Evolutionary conservation across 2,113 vertebrate genomes (phyloP).

Genomic region (Pithys albifrons): DNA sequence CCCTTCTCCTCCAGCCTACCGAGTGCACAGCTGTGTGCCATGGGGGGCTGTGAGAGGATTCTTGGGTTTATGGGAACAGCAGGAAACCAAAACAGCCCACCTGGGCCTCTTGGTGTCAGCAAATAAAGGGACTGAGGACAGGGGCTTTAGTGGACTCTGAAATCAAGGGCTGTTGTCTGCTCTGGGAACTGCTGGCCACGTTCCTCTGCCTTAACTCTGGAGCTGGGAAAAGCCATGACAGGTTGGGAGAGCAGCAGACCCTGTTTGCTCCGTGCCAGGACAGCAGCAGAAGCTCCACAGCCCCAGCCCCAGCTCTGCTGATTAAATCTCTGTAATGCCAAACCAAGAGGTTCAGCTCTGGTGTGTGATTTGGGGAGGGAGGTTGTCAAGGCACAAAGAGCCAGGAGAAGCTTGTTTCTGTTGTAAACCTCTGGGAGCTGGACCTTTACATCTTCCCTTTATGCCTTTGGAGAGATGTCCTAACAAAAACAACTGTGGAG

Average conservation of each 20-base stretch:
- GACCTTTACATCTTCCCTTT: neutral
- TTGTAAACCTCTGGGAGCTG: neutral
- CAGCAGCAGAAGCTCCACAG: neutral
- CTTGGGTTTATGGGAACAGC: neutral
- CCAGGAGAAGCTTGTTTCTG: neutral
- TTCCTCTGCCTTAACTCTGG: constrained; percentile 9
- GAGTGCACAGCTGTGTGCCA: neutral
- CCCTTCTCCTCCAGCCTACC: neutral
- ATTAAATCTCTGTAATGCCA: neutral
- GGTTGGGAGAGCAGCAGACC: neutral
- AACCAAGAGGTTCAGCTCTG: neutral
- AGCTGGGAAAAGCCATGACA: neutral
- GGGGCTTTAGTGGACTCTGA: neutral
- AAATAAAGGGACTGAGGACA: neutral
- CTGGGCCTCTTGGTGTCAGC: neutral
- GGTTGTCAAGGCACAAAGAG: neutral
- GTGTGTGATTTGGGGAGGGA: rapidly evolving
- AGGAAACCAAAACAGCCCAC: neutral
- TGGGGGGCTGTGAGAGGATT: neutral
- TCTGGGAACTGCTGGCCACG: neutral
- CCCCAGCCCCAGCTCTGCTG: neutral
- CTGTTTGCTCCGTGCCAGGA: neutral
- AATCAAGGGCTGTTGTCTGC: neutral
- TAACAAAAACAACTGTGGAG: neutral
- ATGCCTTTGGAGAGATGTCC: rapidly evolving